Conservation (phyloP, 2,888 invertebrate genomes). For the Ichneumoninae sp. region DNA sequence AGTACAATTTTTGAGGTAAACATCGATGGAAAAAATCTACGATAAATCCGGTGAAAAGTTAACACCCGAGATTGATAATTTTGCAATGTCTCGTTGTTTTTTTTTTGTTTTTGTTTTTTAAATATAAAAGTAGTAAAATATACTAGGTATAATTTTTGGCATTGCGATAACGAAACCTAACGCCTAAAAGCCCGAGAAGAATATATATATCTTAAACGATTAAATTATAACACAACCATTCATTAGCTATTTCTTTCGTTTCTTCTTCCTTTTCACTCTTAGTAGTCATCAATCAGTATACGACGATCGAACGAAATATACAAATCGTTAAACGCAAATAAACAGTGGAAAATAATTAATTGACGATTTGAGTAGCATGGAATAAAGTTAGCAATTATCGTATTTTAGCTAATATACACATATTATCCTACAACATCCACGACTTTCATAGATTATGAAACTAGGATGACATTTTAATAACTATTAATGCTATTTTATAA, state of each 20-base stretch:
- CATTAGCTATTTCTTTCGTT: conserved; percentile 11
- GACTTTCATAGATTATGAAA: conserved; percentile 52
- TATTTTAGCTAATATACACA: conserved; percentile 29
- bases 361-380: conserved; percentile 46
- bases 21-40: conserved; percentile 6
- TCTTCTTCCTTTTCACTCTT: conserved; percentile 11
- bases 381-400: conserved; percentile 30
- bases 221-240: conserved; percentile 19
- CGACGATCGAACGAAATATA: conserved; percentile 53
- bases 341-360: conserved; percentile 54
- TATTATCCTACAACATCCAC: conserved; percentile 42
- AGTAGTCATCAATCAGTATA: not conserved
- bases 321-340: conserved; percentile 41
- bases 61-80: conserved; percentile 7
- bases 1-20: conserved; percentile 5
- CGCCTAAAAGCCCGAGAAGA: conserved; percentile 57
- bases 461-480: conserved; percentile 26
- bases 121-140: conserved; percentile 75
- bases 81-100: conserved; percentile 24
- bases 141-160: conserved; percentile 70
- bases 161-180: conserved; percentile 69
- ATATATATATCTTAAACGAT: conserved; percentile 39
- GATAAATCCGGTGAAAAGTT: not conserved
- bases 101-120: conserved; percentile 51
- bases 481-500: conserved; percentile 16